Evolutionary conservation across 1,140 invertebrate genomes (phyloP).

Genomic region (Zaprionus nigranus): DNA sequence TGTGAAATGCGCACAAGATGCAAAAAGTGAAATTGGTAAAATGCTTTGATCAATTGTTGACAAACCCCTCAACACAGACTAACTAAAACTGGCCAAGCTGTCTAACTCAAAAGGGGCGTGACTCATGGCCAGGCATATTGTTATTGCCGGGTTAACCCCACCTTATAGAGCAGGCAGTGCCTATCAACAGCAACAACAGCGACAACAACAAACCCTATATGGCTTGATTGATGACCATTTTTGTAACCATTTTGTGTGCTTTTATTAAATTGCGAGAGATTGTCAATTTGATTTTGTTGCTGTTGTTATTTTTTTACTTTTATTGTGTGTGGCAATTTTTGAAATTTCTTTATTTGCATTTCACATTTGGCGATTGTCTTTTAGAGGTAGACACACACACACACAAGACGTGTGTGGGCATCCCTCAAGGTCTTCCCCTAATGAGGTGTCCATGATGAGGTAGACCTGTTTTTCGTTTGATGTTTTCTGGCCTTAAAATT

Average conservation of each 20-base stretch:
- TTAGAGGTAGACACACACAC: too few relatives aligned
- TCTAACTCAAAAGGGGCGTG: constrained; percentile 16
- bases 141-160: constrained; percentile 49
- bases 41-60: constrained; percentile 47
- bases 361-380: neutral
- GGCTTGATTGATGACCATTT: constrained; percentile 61
- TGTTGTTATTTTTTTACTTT: constrained; percentile 10
- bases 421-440: constrained; percentile 15
- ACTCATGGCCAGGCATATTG: constrained; percentile 33
- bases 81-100: neutral
- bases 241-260: constrained; percentile 39
- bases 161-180: constrained; percentile 17
- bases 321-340: constrained; percentile 10
- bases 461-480: too few relatives aligned
- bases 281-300: constrained; percentile 27
- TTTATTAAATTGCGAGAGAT: constrained; percentile 38
- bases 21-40: constrained; percentile 76
- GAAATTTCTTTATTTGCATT: constrained; percentile 42
- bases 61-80: constrained; percentile 15
- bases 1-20: constrained; percentile 50
- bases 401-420: constrained; percentile 46
- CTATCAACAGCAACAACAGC: constrained; percentile 16
- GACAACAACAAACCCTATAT: constrained; percentile 40
- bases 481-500: neutral
- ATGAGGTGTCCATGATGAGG: neutral